Conservation (phyloP, 2,797 vertebrate species). For the Rallus crepitans region DNA sequence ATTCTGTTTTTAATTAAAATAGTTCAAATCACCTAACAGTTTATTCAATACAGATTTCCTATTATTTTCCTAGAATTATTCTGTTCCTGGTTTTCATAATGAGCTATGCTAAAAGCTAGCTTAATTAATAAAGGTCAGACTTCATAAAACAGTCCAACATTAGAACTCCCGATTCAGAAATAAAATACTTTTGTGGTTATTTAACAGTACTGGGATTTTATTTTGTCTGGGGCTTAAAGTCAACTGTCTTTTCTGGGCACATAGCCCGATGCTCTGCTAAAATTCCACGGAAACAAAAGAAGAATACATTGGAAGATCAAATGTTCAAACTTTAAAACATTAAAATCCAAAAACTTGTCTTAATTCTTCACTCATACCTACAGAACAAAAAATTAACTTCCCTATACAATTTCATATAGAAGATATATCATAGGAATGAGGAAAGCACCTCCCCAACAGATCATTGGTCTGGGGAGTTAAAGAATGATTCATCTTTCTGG, state of each 20-base stretch:
- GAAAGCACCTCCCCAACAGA: neutral
- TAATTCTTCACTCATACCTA: neutral
- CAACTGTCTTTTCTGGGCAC: neutral
- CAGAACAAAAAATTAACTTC: neutral
- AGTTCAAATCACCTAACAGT: neutral
- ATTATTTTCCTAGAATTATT: neutral
- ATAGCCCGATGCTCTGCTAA: neutral
- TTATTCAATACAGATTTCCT: neutral
- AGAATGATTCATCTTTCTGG: neutral
- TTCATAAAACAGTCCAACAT: neutral
- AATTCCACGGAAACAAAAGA: neutral
- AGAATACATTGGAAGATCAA: neutral
- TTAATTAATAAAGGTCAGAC: neutral
- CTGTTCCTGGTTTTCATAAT: neutral
- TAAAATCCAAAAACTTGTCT: neutral
- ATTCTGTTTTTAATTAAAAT: neutral
- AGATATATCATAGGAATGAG: neutral
- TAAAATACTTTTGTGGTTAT: neutral
- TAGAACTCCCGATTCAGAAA: neutral
- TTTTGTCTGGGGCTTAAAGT: neutral
- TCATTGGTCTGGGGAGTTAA: neutral
- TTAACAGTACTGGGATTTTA: neutral
- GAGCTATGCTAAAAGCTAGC: neutral
- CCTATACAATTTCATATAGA: neutral
- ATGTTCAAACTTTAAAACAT: neutral